Conservation (phyloP, 1,140 invertebrate genomes). For the Drosophila aff. region DNA sequence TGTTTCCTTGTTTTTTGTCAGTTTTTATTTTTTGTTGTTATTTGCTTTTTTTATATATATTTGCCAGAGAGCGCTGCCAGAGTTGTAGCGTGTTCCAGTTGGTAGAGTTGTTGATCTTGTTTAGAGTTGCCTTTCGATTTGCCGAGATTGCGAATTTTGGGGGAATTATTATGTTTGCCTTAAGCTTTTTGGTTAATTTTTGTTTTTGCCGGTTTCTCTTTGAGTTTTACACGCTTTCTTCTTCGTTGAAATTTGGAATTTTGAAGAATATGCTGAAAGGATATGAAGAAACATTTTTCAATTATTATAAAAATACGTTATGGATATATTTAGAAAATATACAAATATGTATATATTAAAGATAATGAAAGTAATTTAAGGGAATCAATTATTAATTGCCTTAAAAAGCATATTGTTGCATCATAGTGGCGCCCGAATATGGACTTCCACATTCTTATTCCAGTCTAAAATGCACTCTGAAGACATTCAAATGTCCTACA, state of each 20-base stretch:
- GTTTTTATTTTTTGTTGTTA: slow-evolving; percentile 6
- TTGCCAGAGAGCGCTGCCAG: slow-evolving; percentile 81
- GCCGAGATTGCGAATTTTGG: slow-evolving; percentile 69
- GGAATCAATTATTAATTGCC: neutral
- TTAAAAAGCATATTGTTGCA: neutral
- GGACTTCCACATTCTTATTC: neutral
- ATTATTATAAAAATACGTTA: neutral
- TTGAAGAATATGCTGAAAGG: slow-evolving; percentile 77
- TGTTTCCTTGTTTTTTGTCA: slow-evolving; percentile 15
- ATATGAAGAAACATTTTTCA: neutral
- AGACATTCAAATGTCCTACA: neutral
- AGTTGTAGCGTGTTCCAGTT: slow-evolving; percentile 75
- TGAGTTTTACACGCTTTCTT: slow-evolving; percentile 83
- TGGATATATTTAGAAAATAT: neutral
- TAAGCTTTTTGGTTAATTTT: slow-evolving; percentile 49
- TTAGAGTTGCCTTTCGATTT: slow-evolving; percentile 64
- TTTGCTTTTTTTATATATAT: slow-evolving; percentile 30
- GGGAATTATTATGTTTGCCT: slow-evolving; percentile 24
- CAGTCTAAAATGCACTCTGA: neutral
- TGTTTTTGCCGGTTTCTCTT: slow-evolving; percentile 57
- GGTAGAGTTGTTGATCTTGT: slow-evolving; percentile 41
- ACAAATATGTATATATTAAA: neutral
- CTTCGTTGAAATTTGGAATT: slow-evolving; percentile 82
- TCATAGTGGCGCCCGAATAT: neutral
- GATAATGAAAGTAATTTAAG: neutral